Conservation (phyloP, 2,797 vertebrate genomes). For the Thaleichthys pacificus region DNA sequence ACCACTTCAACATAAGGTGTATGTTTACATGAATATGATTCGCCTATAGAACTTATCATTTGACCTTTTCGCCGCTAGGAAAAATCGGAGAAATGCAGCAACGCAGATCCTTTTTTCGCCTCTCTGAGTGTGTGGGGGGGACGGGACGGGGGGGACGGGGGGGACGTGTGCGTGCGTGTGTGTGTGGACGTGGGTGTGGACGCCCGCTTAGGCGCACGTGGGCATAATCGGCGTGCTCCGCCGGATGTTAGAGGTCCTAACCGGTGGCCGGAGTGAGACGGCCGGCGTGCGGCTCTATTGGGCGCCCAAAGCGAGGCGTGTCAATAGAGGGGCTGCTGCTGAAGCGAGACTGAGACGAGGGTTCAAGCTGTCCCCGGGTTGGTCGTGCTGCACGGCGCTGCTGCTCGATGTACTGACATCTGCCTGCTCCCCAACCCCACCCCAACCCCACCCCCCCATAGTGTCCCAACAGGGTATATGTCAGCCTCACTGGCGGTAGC, state of each 20-base stretch:
- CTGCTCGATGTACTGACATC: slow-evolving; percentile 66
- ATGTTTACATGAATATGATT: slow-evolving; percentile 82
- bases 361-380: slow-evolving; percentile 63
- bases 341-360: slow-evolving; percentile 49
- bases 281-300: slow-evolving; percentile 47
- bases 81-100: slow-evolving; percentile 59
- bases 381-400: slow-evolving; percentile 62
- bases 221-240: slow-evolving; percentile 30
- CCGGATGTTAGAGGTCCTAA: slow-evolving; percentile 20
- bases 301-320: slow-evolving; percentile 26
- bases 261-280: slow-evolving; percentile 45
- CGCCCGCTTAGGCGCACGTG: slow-evolving; percentile 52
- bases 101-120: slow-evolving; percentile 52
- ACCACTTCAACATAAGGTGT: slow-evolving; percentile 81
- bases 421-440: slow-evolving; percentile 45
- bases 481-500: slow-evolving; percentile 42
- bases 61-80: slow-evolving; percentile 59
- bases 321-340: slow-evolving; percentile 49
- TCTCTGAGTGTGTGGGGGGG: slow-evolving; percentile 45
- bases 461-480: slow-evolving; percentile 47
- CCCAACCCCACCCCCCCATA: slow-evolving; percentile 35
- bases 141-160: neutral
- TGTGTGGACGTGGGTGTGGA: slow-evolving; percentile 7
- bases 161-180: slow-evolving; percentile 21
- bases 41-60: slow-evolving; percentile 67